These are phyloP conservation scores for Crocallis elinguaria DNA, from an alignment of 2,888 invertebrate genomes.

Conservation along the genomic window DNA sequence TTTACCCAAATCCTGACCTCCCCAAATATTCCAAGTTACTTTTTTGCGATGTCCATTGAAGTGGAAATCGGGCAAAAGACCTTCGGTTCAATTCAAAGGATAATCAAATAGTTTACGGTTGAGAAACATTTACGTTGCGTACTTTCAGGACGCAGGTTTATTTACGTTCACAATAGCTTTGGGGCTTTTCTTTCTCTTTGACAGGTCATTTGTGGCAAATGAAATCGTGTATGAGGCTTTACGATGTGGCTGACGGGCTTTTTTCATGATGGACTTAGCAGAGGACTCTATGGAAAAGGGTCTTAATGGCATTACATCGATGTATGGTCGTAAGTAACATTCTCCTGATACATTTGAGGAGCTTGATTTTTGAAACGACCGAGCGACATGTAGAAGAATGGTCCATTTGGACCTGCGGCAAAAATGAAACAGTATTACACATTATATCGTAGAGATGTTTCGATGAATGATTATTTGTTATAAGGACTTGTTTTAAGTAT, in stretches of 20 bases:
- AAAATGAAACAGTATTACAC: too few relatives aligned
- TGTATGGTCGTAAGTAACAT: conserved; percentile 4
- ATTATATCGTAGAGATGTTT: too few relatives aligned
- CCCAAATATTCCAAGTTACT: conserved; percentile 52
- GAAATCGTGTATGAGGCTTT: conserved; percentile 44
- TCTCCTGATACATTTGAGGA: not conserved
- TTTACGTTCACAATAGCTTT: conserved; percentile 55
- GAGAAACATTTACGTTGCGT: conserved; percentile 56
- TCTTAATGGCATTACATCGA: conserved; percentile 18
- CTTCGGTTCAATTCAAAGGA: conserved; percentile 66
- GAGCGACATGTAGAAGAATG: not conserved
- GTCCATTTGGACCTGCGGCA: too few relatives aligned
- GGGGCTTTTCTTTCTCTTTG: conserved; percentile 46
- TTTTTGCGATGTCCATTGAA: conserved; percentile 56
- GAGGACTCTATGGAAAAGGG: conserved; percentile 13
- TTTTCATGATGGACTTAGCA: conserved; percentile 23
- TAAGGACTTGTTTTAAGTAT: too few relatives aligned
- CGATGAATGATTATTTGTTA: too few relatives aligned
- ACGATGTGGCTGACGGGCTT: conserved; percentile 18
- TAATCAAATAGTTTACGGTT: conserved; percentile 71
- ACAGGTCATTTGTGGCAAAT: conserved; percentile 57
- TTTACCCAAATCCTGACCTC: conserved; percentile 54
- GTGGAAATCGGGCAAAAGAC: conserved; percentile 61
- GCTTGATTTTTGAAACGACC: not conserved
- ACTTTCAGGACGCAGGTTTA: conserved; percentile 52